These are phyloP conservation scores for Ciconia boyciana DNA, from an alignment of 2,113 vertebrate genomes.

Conservation along the genomic window DNA sequence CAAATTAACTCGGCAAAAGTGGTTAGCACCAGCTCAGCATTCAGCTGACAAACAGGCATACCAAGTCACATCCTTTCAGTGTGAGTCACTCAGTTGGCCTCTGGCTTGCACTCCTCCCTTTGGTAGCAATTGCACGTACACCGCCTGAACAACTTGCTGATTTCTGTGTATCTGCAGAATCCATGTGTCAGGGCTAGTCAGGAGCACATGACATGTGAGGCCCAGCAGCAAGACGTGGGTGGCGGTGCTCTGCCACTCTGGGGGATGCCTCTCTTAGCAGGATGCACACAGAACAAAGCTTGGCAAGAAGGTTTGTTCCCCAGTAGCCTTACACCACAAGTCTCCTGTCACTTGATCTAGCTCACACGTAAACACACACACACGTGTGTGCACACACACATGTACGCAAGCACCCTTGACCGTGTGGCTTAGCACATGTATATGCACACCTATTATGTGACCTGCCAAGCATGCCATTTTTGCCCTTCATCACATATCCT, in stretches of 20 bases:
- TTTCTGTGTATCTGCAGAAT: not conserved
- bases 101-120: not conserved
- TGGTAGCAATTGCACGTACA: not conserved
- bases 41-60: not conserved
- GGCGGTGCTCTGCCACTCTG: accelerated
- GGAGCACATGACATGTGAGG: accelerated
- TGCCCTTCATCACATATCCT: not conserved
- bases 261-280: not conserved
- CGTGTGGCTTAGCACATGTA: not conserved
- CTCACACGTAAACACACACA: not conserved
- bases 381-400: too few relatives aligned
- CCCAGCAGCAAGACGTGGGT: not conserved
- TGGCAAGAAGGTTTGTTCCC: not conserved
- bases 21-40: not conserved
- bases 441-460: not conserved
- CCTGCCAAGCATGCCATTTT: not conserved
- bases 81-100: not conserved
- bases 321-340: not conserved
- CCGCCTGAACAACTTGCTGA: not conserved
- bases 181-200: not conserved
- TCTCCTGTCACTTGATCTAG: not conserved
- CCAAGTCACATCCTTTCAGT: not conserved
- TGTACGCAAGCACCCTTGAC: too few relatives aligned
- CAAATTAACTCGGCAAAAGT: not conserved
- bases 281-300: not conserved